Evolutionary conservation across 2,888 invertebrate genomes (phyloP), one percentile per base, ranked within the genome.

Genomic region (Masnerella sp.): DNA sequence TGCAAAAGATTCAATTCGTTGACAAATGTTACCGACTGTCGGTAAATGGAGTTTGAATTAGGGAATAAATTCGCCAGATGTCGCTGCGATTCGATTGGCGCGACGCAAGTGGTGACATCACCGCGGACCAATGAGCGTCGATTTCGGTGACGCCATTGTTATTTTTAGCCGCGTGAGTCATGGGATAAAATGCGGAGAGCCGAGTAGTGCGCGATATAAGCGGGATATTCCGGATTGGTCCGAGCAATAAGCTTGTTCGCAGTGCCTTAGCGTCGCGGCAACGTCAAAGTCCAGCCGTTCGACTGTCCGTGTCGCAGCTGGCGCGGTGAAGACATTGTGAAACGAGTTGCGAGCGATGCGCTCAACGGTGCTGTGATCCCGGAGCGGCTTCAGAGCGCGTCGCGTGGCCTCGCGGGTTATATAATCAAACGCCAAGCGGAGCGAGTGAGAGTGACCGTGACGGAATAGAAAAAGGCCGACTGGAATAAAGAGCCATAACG

Each of bases 351-450:
- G n/a, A 28, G 7, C 28, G 28, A 28, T 1, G 28, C 3, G 3
- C 7, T 9, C 28, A 28, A 28, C 28, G 3, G 1, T 3, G 28
- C 28, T n/a, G n/a, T n/a, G n/a, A n/a, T n/a, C 30, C n/a, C 30
- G 30, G 5, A 8, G 30, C 5, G n/a, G 14, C 5, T 14, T 17
- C 49, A 34, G 20, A 28, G 18, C 12, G 34, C 36, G 45, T 58
- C 54, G 72, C 72, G 72, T 54, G 72, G 72, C 73, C 73, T 68
- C 49, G 49, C 34, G 42, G 67, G 42, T 73, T 73, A 73, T 73
- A 73, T 69, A 68, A 64, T 64, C 43, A 62, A 47, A 49, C 7
- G 34, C 38, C 3, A 25, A 47, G 58, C 40, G 64, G 38, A 65
- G 15, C 42, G 56, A 58, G 65, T 45, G 47, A 52, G 43, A 70